Evolutionary conservation across 2,797 vertebrate genomes (phyloP).

Genomic region (Scyliorhinus canicula): DNA sequence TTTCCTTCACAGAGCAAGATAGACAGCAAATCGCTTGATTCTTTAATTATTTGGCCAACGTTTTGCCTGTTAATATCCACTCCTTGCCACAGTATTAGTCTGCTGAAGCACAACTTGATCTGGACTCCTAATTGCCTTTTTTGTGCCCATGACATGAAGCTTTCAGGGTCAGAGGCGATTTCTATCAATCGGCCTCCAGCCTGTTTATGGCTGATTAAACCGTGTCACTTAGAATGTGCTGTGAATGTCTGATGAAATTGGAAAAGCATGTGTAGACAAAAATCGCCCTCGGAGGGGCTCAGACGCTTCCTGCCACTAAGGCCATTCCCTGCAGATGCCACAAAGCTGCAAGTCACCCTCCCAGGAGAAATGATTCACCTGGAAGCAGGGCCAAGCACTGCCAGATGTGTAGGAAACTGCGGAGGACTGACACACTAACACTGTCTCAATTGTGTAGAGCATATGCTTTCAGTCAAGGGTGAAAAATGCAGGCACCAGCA

Average conservation of each 20-base stretch:
- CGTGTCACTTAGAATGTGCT: constrained; percentile 68
- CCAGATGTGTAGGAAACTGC: constrained; percentile 93
- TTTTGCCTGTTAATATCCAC: neutral
- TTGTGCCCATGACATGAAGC: constrained; percentile 60
- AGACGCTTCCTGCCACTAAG: constrained; percentile 83
- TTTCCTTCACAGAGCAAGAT: neutral
- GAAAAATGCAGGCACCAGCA: constrained; percentile 88
- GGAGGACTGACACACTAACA: constrained; percentile 77
- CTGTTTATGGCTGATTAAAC: constrained; percentile 65
- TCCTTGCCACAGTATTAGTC: neutral
- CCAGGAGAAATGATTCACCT: constrained; percentile 86
- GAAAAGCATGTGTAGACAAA: constrained; percentile 85
- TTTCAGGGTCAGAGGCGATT: constrained; percentile 64
- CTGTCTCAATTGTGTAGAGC: constrained; percentile 85
- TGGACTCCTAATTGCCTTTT: constrained; percentile 57
- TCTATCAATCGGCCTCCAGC: constrained; percentile 59
- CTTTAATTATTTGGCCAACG: neutral
- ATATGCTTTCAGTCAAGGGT: constrained; percentile 96
- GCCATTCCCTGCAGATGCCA: constrained; percentile 69
- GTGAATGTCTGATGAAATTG: constrained; percentile 67
- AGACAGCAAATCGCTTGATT: neutral
- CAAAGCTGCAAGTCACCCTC: constrained; percentile 75
- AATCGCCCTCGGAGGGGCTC: constrained; percentile 77
- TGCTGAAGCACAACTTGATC: constrained; percentile 37
- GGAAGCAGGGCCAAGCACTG: constrained; percentile 78